Base-by-base conservation (phyloP, 2,888 invertebrate species). In the Lumbricus terrestris region DNA sequence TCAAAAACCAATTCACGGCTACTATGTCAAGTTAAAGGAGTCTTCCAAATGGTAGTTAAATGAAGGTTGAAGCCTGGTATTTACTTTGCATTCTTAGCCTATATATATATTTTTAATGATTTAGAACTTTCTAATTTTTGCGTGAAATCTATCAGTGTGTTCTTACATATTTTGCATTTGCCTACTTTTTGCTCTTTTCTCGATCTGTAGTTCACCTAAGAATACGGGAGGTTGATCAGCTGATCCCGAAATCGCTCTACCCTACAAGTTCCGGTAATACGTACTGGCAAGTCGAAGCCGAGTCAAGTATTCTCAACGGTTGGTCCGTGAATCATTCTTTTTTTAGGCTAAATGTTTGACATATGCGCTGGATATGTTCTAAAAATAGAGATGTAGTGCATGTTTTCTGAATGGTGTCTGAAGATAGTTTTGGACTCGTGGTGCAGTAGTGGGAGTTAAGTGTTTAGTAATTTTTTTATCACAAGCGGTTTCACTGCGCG, bases 211-310 rank as follows among this genome's bases (percentile, higher is more conserved):
- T 95, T 42, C 95, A 95, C 92, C 93, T 95, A 91, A 94, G 95
- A 11, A 94, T 95, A 89, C 93, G 95, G 13, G 94, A 94, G n/a
- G 94, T 95, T 93, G 95, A 95, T 91, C 95, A 95, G 91, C 93
- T 94, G 90, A 94, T 94, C 89, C 95, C 95, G 34, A 93, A 94
- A 82, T 94, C 95, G 0, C 92, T 95, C 82, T 94, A 94, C 88
- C 95, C 95, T 1, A 94, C 95, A 0, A 94, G 94, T 40, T 95
- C 95, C 13, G 95, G 94, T 11, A 95, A 95, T 91, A 94, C 94
- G 33, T 95, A 94, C 93, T 95, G 95, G 95, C 94, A 94, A 90
- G 94, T 95, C 40, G 95, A 95, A 91, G 93, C 94, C 11, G 95
- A 95, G 92, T 94, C 93, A 89, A 93, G 94, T 90, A 93, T 94